Conservation (phyloP, 1,140 invertebrate species). For the Achroia grisella region DNA sequence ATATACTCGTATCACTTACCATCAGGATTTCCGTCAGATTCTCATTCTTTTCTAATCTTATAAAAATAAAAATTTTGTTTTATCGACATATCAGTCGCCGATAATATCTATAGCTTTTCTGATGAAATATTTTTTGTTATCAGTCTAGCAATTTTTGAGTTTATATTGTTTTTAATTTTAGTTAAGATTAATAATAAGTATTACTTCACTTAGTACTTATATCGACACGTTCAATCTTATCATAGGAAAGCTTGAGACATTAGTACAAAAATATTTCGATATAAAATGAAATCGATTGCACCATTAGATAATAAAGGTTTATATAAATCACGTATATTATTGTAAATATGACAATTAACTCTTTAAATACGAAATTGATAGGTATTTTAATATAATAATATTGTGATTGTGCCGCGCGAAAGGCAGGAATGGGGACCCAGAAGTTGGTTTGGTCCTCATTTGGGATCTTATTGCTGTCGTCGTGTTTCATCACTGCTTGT, state of each 20-base stretch:
- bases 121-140: no score
- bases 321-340: slow-evolving; percentile 21
- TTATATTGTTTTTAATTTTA: no score
- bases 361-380: slow-evolving; percentile 31
- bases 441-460: slow-evolving; percentile 46
- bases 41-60: no score
- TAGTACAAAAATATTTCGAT: slow-evolving; percentile 1
- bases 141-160: no score
- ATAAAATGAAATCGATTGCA: slow-evolving; percentile 1
- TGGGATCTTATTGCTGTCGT: slow-evolving; percentile 28
- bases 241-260: slow-evolving; percentile 1
- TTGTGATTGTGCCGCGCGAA: slow-evolving; percentile 11
- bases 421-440: slow-evolving; percentile 38
- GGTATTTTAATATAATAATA: neutral
- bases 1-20: no score
- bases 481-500: slow-evolving; percentile 32
- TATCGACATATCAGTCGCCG: no score
- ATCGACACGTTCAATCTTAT: slow-evolving; percentile 51
- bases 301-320: neutral
- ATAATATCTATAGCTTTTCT: no score
- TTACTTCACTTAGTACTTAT: neutral
- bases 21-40: no score
- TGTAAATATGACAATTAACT: slow-evolving; percentile 18
- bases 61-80: no score
- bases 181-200: neutral